Base-by-base conservation (phyloP, 2,888 invertebrate species). In the Conops quadrifasciatus region DNA sequence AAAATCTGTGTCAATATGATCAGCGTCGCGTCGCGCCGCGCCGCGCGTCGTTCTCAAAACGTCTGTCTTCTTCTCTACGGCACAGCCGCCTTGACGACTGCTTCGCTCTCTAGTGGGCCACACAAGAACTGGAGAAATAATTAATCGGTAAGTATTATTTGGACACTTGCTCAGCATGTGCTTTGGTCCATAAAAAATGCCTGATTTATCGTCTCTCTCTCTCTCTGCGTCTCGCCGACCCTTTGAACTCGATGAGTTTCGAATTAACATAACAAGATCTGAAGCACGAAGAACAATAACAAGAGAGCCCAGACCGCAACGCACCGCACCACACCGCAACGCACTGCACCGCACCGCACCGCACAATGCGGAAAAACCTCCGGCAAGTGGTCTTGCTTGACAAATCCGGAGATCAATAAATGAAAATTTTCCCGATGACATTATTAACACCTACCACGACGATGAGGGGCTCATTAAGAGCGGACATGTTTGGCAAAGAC, bases 101-200 rank as follows among this genome's bases (percentile, higher is more conserved):
- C 4, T 36, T 9, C 36, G 36, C 36, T 36, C 36, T 36, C 9
- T 36, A 36, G 26, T 59, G 47, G 67, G 67, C 67, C 67, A 67
- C 67, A 68, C 68, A 68, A 51, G 68, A 45, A n/a, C 15, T 51
- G 36, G 51, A 49, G 51, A 62, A 60, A 62, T 68, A 68, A 68
- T 68, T 68, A 68, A 62, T 62, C 36, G 7, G 58, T 15, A 16
- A 9, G 28, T 24, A 24, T 68, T 68, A 68, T 68, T 68, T 68
- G 62, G 49, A 68, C 36, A 68, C 58, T 58, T 58, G 11, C 26
- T 28, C 21, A 15, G 36, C 36, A 36, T 36, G 53, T 53, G n/a
- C 11, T 24, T 56, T n/a, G n/a, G 58, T 1, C 16, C 58, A 28
- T 58, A 28, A 58, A 58, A 24, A 58, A 24, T 15, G 24, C 24